Percentiles rank a stretch among this genome's conserved stretches.
These are phyloP conservation scores for Gadus macrocephalus DNA, from an alignment of 2,113 vertebrate species.

Conservation along the genomic window DNA sequence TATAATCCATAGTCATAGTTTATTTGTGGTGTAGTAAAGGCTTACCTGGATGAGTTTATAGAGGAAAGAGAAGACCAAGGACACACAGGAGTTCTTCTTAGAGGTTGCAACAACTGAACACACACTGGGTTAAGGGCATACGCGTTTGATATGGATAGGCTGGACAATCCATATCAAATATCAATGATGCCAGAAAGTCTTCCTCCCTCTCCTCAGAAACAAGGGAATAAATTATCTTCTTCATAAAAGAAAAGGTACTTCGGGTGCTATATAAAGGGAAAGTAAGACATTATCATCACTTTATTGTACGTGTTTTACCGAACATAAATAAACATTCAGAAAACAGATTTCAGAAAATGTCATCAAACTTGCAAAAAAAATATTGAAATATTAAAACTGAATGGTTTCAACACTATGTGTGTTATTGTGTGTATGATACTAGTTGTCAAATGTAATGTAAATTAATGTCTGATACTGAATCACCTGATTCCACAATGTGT, in stretches of 20 bases:
- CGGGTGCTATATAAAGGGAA: too few relatives aligned
- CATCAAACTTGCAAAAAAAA: too few relatives aligned
- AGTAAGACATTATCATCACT: too few relatives aligned
- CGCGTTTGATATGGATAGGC: background rate
- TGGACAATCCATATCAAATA: background rate
- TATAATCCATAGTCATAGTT: too few relatives aligned
- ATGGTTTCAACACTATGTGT: too few relatives aligned
- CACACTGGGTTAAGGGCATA: conserved; percentile 71
- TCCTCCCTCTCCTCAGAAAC: conserved; percentile 56
- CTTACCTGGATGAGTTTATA: conserved; percentile 89
- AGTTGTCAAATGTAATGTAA: too few relatives aligned
- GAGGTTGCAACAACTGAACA: conserved; percentile 84
- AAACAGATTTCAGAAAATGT: too few relatives aligned
- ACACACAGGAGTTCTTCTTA: conserved; percentile 87
- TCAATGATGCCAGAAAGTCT: conserved; percentile 36
- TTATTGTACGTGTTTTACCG: background rate
- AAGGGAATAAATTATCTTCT: conserved; percentile 73
- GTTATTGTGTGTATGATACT: too few relatives aligned
- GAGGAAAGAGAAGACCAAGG: conserved; percentile 85
- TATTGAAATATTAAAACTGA: too few relatives aligned
- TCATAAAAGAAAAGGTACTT: conserved; percentile 77
- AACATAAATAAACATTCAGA: background rate
- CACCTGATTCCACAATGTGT: too few relatives aligned
- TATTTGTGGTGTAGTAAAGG: too few relatives aligned
- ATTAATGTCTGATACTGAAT: too few relatives aligned